phyloP scores from a whole-genome alignment of 2,888 invertebrate species.

The Desoria tigrina region DNA sequence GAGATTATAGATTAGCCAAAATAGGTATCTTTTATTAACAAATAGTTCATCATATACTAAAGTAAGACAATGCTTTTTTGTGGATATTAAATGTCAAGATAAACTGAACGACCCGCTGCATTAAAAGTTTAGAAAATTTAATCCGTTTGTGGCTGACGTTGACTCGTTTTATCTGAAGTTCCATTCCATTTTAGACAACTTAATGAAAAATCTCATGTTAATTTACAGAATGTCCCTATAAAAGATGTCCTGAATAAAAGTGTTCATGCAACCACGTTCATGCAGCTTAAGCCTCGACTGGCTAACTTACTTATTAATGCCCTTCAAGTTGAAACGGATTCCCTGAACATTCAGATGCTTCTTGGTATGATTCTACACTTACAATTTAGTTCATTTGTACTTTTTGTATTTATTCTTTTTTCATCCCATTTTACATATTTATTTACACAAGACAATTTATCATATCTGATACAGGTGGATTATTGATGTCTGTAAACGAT shows the following conservation, averaged over 20 bases:
- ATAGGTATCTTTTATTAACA: no score
- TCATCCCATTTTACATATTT: slow-evolving; percentile 3
- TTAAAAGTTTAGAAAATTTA: slow-evolving; percentile 4
- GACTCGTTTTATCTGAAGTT: no score
- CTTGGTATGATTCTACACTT: slow-evolving; percentile 61
- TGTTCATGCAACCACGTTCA: slow-evolving; percentile 61
- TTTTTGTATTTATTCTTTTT: slow-evolving; percentile 7
- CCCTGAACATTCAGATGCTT: slow-evolving; percentile 83
- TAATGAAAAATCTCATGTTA: neutral
- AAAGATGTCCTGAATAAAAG: slow-evolving; percentile 55
- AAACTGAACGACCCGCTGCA: no score
- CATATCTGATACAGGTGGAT: slow-evolving; percentile 65
- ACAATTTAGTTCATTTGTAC: no score
- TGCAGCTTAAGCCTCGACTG: slow-evolving; percentile 71
- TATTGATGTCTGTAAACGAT: slow-evolving; percentile 76
- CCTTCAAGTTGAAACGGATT: slow-evolving; percentile 79
- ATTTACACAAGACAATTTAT: neutral
- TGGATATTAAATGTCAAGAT: no score
- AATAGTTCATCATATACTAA: no score
- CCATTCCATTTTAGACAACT: no score
- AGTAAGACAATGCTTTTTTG: no score
- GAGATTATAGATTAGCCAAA: no score
- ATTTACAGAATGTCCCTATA: slow-evolving; percentile 56
- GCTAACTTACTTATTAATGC: slow-evolving; percentile 81
- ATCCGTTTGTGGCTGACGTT: neutral